Conservation (phyloP, 2,888 invertebrate genomes). For the Drosophila putrida region DNA sequence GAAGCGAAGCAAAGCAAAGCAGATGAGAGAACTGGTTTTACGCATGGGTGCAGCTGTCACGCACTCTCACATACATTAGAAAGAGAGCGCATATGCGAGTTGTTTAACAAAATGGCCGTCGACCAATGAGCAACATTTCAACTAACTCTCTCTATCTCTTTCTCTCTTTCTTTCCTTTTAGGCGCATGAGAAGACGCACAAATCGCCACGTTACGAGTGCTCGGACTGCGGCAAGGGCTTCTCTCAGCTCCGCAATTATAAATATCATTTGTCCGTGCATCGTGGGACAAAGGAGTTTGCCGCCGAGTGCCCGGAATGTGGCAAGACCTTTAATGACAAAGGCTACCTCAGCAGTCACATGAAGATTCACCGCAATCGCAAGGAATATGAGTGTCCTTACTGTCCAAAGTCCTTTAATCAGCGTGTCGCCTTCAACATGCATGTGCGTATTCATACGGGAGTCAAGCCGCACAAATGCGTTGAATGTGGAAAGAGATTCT, state of each 20-base stretch:
- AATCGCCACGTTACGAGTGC: slow-evolving; percentile 88
- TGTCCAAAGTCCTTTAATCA: slow-evolving; percentile 95
- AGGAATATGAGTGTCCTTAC: slow-evolving; percentile 92
- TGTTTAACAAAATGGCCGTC: slow-evolving; percentile 70
- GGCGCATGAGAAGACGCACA: slow-evolving; percentile 85
- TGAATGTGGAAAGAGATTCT: slow-evolving; percentile 93
- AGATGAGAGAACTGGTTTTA: slow-evolving; percentile 69
- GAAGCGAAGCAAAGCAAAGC: slow-evolving; percentile 38
- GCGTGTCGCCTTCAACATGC: slow-evolving; percentile 95
- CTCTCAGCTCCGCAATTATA: slow-evolving; percentile 93
- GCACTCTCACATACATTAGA: slow-evolving; percentile 46
- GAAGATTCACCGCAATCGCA: slow-evolving; percentile 93
- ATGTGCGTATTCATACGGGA: slow-evolving; percentile 93
- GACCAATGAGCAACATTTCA: slow-evolving; percentile 40
- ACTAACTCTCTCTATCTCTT: slow-evolving; percentile 1
- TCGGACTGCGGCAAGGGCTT: slow-evolving; percentile 92
- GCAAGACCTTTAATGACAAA: slow-evolving; percentile 93
- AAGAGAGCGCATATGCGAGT: slow-evolving; percentile 45
- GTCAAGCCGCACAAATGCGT: slow-evolving; percentile 92
- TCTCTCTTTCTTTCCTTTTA: slow-evolving; percentile 48
- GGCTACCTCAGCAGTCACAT: slow-evolving; percentile 94
- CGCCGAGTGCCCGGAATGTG: slow-evolving; percentile 89
- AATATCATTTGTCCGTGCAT: slow-evolving; percentile 93
- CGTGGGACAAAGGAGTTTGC: slow-evolving; percentile 94
- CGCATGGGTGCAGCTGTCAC: slow-evolving; percentile 71